Evolutionary conservation across 2,797 vertebrate genomes (phyloP).

Genomic region (Notolepis coatsorum): DNA sequence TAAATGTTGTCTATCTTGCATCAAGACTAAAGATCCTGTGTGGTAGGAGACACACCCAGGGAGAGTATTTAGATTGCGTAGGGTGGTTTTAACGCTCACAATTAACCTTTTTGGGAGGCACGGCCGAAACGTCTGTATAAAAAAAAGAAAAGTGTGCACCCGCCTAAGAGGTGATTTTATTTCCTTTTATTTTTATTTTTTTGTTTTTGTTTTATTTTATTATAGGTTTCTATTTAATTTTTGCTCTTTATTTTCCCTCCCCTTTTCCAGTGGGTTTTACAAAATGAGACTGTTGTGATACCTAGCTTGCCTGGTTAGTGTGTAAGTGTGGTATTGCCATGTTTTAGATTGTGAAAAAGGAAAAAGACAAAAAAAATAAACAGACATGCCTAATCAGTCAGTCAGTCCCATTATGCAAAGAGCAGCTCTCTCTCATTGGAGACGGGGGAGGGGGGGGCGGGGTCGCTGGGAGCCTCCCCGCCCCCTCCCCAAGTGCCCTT

Average conservation of each 20-base stretch:
- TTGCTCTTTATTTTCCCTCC: conserved; percentile 54
- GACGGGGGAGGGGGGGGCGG: conserved; percentile 51
- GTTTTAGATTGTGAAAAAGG: conserved; percentile 41
- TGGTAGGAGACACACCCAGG: conserved; percentile 55
- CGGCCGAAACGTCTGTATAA: conserved; percentile 44
- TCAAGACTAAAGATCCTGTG: conserved; percentile 80
- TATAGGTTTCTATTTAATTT: conserved; percentile 77
- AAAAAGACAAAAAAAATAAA: conserved; percentile 3
- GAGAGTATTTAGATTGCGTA: conserved; percentile 22
- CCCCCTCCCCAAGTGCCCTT: conserved; percentile 54
- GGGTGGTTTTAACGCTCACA: conserved; percentile 41
- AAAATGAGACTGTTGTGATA: conserved; percentile 54
- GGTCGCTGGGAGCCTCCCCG: conserved; percentile 48
- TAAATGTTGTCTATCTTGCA: conserved; percentile 82
- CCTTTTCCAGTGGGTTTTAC: conserved; percentile 35
- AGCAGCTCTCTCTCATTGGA: conserved; percentile 55
- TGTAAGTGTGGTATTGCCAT: conserved; percentile 67
- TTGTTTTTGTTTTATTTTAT: conserved; percentile 56
- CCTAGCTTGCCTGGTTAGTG: conserved; percentile 68
- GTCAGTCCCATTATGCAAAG: conserved; percentile 73
- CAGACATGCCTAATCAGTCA: conserved; percentile 28
- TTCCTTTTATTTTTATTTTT: conserved; percentile 37
- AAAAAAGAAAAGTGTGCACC: conserved; percentile 35
- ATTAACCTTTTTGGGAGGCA: conserved; percentile 29
- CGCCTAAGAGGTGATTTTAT: conserved; percentile 47